phyloP scores from a whole-genome alignment of 2,797 vertebrate genomes.

The Acomys russatus region DNA sequence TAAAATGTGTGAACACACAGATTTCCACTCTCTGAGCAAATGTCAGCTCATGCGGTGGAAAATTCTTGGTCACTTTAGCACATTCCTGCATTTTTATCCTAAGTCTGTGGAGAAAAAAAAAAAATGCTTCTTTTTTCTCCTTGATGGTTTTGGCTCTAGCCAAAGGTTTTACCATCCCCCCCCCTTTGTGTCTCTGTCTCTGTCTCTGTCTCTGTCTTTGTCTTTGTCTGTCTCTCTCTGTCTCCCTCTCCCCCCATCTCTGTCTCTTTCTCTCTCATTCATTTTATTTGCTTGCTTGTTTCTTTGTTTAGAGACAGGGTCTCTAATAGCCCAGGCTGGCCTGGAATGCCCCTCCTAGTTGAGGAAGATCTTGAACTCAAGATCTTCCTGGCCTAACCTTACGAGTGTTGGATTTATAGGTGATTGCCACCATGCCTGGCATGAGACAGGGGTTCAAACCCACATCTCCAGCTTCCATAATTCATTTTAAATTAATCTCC shows the following conservation, averaged over 20 bases:
- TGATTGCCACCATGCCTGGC: neutral
- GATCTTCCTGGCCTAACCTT: neutral
- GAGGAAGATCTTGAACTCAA: neutral
- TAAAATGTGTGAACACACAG: neutral
- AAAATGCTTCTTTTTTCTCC: neutral
- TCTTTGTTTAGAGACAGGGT: neutral
- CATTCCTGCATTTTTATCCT: constrained; percentile 25
- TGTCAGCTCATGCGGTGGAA: neutral
- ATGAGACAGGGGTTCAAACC: neutral
- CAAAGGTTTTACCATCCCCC: neutral
- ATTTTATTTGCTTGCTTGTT: neutral
- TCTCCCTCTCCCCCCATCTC: neutral
- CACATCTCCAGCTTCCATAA: neutral
- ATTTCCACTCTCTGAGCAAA: constrained; percentile 1
- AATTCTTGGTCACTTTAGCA: neutral
- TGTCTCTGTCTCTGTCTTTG: too few relatives aligned
- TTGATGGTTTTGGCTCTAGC: neutral
- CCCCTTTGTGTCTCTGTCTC: too few relatives aligned
- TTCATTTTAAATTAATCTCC: constrained; percentile 30
- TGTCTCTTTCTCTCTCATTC: neutral
- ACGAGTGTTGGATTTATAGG: neutral
- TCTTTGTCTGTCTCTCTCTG: too few relatives aligned
- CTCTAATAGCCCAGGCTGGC: neutral
- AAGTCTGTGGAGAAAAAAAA: neutral
- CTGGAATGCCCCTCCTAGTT: neutral